Conservation (phyloP, 2,888 invertebrate species). For the Drosophila lutescens region DNA sequence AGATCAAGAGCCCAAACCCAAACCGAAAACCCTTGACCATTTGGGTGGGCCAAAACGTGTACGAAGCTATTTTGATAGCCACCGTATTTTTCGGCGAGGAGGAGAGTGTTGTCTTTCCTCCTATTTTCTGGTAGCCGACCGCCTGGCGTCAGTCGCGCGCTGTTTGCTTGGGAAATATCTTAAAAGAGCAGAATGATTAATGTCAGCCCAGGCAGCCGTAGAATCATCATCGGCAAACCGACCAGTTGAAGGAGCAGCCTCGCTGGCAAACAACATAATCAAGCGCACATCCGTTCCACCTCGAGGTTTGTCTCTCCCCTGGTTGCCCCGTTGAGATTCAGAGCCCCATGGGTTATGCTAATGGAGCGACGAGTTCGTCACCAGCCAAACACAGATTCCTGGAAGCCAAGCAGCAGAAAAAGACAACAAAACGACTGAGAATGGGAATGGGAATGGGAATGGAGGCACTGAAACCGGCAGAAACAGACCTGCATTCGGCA, state of each 20-base stretch:
- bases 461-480: slow-evolving; percentile 9
- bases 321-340: not conserved
- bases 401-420: slow-evolving; percentile 52
- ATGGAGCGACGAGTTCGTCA: slow-evolving; percentile 74
- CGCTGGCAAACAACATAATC: slow-evolving; percentile 72
- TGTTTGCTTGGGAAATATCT: slow-evolving; percentile 60
- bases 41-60: slow-evolving; percentile 77
- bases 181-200: slow-evolving; percentile 72
- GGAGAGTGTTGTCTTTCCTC: slow-evolving; percentile 9
- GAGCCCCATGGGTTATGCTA: slow-evolving; percentile 63
- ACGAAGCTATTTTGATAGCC: slow-evolving; percentile 76
- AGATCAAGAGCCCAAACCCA: slow-evolving; percentile 29
- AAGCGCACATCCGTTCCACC: slow-evolving; percentile 70
- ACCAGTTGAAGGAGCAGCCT: slow-evolving; percentile 25
- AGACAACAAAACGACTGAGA: slow-evolving; percentile 30
- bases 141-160: slow-evolving; percentile 70
- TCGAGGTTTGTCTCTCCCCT: not conserved
- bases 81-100: slow-evolving; percentile 52
- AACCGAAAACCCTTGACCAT: slow-evolving; percentile 55
- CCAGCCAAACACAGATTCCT: slow-evolving; percentile 66
- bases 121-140: slow-evolving; percentile 22
- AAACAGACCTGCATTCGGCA: slow-evolving; percentile 48
- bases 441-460: slow-evolving; percentile 1
- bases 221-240: slow-evolving; percentile 23
- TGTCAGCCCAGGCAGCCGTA: slow-evolving; percentile 52